Evolutionary conservation across 2,113 vertebrate species (phyloP).

Genomic region (Oreotragus oreotragus): DNA sequence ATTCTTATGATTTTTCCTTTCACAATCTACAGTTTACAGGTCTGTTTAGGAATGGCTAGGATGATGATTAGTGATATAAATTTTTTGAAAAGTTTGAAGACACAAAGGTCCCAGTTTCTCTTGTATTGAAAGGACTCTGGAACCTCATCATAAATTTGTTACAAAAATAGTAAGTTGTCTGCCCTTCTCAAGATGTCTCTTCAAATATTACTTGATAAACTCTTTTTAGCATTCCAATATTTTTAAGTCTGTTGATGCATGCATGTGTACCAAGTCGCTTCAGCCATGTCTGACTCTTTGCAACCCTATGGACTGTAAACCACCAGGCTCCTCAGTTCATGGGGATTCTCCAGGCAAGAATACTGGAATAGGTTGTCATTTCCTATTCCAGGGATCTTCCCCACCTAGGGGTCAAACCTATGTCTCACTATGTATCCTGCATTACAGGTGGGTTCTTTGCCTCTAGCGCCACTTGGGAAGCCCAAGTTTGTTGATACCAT

Average conservation of each 20-base stretch:
- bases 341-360: no score
- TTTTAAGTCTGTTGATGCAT: not conserved
- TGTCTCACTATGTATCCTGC: no score
- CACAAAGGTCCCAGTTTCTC: not conserved
- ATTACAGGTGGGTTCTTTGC: no score
- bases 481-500: not conserved
- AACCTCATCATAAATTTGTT: not conserved
- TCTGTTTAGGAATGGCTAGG: not conserved
- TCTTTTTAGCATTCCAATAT: not conserved
- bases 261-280: not conserved
- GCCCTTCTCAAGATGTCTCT: not conserved
- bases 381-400: no score
- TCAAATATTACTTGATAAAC: not conserved
- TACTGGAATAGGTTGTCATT: no score
- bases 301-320: no score
- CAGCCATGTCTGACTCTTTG: no score
- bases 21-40: not conserved
- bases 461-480: no score
- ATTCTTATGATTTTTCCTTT: not conserved
- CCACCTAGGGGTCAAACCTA: no score
- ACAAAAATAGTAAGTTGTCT: not conserved
- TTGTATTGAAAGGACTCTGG: not conserved
- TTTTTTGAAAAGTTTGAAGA: not conserved
- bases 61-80: not conserved
- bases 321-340: no score